phyloP scores from a whole-genome alignment of 2,113 vertebrate species.

The Odocoileus hemionus region DNA sequence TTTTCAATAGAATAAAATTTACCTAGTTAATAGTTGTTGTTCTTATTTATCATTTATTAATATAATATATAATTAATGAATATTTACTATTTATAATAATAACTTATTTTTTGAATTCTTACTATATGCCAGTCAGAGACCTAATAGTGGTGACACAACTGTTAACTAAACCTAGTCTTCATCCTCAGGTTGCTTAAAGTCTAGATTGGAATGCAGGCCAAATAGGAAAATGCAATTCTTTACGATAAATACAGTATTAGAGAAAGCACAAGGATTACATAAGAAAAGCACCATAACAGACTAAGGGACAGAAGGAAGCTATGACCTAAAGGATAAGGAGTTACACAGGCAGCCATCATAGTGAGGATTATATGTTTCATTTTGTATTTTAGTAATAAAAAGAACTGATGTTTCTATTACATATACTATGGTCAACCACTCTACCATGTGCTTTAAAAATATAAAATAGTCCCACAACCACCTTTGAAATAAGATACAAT shows the following conservation, averaged over 20 bases:
- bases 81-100: background rate
- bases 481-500: background rate
- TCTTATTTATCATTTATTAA: background rate
- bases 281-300: background rate
- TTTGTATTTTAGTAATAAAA: background rate
- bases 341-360: background rate
- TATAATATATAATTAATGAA: background rate
- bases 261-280: background rate
- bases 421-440: background rate
- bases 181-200: background rate
- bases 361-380: background rate
- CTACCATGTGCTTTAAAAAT: background rate
- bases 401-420: background rate
- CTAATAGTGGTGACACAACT: background rate
- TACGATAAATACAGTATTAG: background rate
- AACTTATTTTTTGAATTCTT: background rate
- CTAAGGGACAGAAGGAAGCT: background rate
- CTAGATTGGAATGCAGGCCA: background rate
- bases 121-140: background rate
- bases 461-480: background rate
- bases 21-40: background rate
- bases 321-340: background rate
- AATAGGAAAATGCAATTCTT: background rate
- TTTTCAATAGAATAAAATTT: background rate
- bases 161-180: background rate